Conservation (phyloP, 2,888 invertebrate species). For the Limnephilus marmoratus region DNA sequence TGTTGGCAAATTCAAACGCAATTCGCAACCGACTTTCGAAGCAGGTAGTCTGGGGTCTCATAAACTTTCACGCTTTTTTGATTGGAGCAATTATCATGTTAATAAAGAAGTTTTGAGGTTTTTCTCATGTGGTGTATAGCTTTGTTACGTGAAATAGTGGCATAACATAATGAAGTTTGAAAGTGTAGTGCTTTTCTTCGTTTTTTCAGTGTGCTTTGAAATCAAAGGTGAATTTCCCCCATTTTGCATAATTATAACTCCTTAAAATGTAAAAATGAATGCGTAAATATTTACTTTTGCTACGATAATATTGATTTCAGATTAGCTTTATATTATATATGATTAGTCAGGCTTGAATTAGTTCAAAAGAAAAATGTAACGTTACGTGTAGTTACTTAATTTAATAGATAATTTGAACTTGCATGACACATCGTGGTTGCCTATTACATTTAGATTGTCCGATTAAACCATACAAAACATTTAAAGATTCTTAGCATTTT, state of each 20-base stretch:
- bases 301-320: too few relatives aligned
- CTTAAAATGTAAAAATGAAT: not conserved
- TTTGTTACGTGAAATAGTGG: not conserved
- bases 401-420: not conserved
- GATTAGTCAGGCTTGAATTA: not conserved
- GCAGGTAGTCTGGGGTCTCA: not conserved
- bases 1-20: not conserved
- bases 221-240: not conserved
- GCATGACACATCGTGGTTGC: not conserved
- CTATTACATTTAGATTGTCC: not conserved
- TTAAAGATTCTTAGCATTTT: not conserved
- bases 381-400: not conserved
- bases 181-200: conserved; percentile 7
- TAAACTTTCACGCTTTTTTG: not conserved
- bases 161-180: conserved; percentile 21
- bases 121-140: not conserved
- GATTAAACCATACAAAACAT: not conserved
- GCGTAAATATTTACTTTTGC: not conserved
- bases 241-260: not conserved
- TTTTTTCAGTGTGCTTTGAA: conserved; percentile 5
- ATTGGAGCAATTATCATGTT: not conserved
- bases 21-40: not conserved
- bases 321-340: not conserved
- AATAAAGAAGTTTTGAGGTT: not conserved
- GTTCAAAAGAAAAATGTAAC: not conserved